Conservation (phyloP, 2,113 vertebrate species). For the Pedionomus torquatus region DNA sequence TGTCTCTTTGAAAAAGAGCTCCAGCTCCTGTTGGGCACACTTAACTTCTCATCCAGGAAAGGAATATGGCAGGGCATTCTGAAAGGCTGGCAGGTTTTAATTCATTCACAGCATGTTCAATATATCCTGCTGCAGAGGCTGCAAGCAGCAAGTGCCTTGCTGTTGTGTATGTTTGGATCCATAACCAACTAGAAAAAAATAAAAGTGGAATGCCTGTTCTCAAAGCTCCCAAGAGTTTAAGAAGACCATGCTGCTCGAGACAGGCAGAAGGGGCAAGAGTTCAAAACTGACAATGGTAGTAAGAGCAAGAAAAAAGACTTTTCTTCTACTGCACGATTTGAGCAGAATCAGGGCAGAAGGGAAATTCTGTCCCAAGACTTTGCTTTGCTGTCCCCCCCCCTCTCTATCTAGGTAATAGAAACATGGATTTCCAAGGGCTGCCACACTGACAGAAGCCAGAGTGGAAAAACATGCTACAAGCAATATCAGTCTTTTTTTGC, state of each 20-base stretch:
- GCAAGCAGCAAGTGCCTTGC: not conserved
- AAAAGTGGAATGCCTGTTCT: not conserved
- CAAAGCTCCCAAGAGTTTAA: not conserved
- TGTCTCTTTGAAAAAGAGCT: not conserved
- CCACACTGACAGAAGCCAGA: not conserved
- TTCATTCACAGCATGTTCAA: not conserved
- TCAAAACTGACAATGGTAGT: not conserved
- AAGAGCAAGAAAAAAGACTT: not conserved
- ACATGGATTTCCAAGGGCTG: not conserved
- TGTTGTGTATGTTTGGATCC: not conserved
- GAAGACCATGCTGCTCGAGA: not conserved
- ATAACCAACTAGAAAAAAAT: not conserved
- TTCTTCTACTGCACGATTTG: not conserved
- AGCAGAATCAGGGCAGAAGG: not conserved
- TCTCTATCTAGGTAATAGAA: not conserved
- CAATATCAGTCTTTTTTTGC: not conserved
- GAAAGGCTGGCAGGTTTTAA: not conserved
- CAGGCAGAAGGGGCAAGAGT: not conserved
- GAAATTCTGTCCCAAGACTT: not conserved
- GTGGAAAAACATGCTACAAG: not conserved
- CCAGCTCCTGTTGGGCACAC: not conserved
- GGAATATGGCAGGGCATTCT: not conserved
- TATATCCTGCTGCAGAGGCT: not conserved
- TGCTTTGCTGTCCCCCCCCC: not conserved
- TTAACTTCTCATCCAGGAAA: not conserved